Base-by-base conservation (phyloP, 1,140 invertebrate species). In the Dreissena rostriformis region DNA sequence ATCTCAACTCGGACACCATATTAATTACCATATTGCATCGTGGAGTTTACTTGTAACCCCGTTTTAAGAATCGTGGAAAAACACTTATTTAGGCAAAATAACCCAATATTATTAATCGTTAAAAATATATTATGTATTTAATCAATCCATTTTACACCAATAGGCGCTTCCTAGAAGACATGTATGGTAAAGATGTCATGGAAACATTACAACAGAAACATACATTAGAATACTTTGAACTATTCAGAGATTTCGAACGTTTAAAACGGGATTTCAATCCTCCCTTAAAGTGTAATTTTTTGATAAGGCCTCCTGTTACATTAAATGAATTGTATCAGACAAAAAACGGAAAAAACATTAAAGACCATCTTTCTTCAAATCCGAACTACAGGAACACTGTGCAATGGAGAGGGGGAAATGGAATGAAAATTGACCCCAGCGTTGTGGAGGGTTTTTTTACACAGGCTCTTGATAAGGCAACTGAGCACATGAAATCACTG, bases 401-500 rank as follows among this genome's bases (percentile, higher is more conserved):
- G 24, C 8, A 28, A n/a, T 67, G 17, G 24, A 67, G 22, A 39
- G 39, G 39, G 24, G 14, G 70, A 1, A 39, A 72, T 52, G 17
- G 17, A 39, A n/a, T 72, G 24, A 7, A 52, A 22, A 49, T 72
- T 0, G 70, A 72, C 19, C 29, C 70, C 19, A 8, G 10, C 17
- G n/a, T 72, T 72, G 51, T 51, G 24, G 26, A 72, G 39, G 1
- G 12, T 72, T 52, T 72, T 19, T 81, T 72, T 73, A 39, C 51
- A 24, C 17, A 73, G 10, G 19, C 80, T 22, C n/a, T 29, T 5
- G 39, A 53, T 15, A 28, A 4, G 2, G 73, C 73, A 68, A 52
- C 26, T 7, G 22, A 66, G 17, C 80, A 82, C 55, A 26, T 82
- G 11, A 14, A 55, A 55, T 14, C 39, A 19, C 22, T 82, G 15